Evolutionary conservation across 2,113 vertebrate species (phyloP), one percentile per base, ranked within the genome.

Genomic region (Festucalex cinctus): DNA sequence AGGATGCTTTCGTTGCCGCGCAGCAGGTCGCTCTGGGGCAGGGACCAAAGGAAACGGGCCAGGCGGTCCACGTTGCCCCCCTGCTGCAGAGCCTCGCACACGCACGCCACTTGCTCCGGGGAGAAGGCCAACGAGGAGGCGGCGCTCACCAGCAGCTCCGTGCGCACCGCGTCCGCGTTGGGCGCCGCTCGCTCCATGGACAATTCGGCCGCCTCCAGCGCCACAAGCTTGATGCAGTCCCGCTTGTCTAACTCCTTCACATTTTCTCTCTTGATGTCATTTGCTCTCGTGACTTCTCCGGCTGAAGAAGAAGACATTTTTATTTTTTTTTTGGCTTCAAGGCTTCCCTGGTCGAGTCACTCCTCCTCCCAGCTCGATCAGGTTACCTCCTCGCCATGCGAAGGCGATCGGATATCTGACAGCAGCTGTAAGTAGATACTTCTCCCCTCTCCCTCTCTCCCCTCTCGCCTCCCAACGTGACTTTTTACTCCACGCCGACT

Each of bases 1-100:
- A 99, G 92, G 89, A 99, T 93, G 93, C 97, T 99, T 90, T 99
- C 97, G 88, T 95, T 96, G 91, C 96, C 96, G 90, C 96, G 95
- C 85, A 98, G 95, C 87, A 98, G 92, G 83, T 98, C 96, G 81
- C 96, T 95, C 86, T 94, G 94, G 78, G 97, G 97, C 84, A 99
- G 89, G 77, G 97, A 98, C 95, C 96, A 98, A 69, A 99, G 86
- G 91, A 99, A 99, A 88, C 96, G 93, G 88, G 96, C 94, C 87
- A 99, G 91, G 85, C 97, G 94, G 90, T 99, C 97, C 94, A 98
- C 93, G 89, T 98, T 94, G 78, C 97, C 97, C 75, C 97, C 96
- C 90, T 99, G 97, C 92, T 98, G 95, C 91, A 99, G 84, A 76
- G 97, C 96, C 91, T 99, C 97, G 86, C 97, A 99, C 46, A 99